Evolutionary conservation across 2,888 invertebrate species (phyloP).

Genomic region (Morpho deidamia): DNA sequence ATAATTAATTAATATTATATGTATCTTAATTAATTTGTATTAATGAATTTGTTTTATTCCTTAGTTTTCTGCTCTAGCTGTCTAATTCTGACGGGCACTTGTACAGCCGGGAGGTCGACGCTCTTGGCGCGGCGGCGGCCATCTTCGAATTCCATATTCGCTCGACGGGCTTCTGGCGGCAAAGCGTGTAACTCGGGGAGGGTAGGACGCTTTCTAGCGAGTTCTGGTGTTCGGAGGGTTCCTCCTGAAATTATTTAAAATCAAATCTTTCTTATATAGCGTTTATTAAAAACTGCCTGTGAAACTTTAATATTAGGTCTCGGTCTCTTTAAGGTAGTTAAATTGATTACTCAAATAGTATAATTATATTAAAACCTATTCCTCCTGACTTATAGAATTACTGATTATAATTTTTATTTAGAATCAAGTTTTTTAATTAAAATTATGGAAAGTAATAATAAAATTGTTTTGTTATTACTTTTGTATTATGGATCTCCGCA

Average conservation of each 20-base stretch:
- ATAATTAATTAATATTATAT: neutral
- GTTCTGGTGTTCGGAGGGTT: constrained; percentile 49
- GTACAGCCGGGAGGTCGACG: constrained; percentile 68
- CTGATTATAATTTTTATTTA: too few species aligned
- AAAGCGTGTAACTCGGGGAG: constrained; percentile 47
- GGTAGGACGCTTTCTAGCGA: constrained; percentile 50
- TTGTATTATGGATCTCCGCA: too few species aligned
- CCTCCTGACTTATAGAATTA: too few species aligned
- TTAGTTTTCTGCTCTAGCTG: constrained; percentile 54
- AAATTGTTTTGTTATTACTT: too few species aligned
- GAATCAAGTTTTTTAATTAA: too few species aligned
- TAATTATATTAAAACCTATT: too few species aligned
- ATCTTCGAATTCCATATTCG: constrained; percentile 38
- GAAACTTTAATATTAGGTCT: neutral
- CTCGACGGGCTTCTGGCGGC: constrained; percentile 39
- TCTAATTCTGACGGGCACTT: constrained; percentile 65
- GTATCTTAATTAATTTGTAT: neutral
- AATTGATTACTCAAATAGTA: neutral
- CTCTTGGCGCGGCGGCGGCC: constrained; percentile 62
- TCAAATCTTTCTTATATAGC: neutral
- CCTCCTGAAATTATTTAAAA: constrained; percentile 37
- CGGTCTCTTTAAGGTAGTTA: neutral
- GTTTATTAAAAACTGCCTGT: neutral
- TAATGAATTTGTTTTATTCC: constrained; percentile 19
- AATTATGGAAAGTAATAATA: too few species aligned